These are phyloP conservation scores for Sebastes nivosus DNA, from an alignment of 2,797 vertebrate species.

Conservation along the genomic window DNA sequence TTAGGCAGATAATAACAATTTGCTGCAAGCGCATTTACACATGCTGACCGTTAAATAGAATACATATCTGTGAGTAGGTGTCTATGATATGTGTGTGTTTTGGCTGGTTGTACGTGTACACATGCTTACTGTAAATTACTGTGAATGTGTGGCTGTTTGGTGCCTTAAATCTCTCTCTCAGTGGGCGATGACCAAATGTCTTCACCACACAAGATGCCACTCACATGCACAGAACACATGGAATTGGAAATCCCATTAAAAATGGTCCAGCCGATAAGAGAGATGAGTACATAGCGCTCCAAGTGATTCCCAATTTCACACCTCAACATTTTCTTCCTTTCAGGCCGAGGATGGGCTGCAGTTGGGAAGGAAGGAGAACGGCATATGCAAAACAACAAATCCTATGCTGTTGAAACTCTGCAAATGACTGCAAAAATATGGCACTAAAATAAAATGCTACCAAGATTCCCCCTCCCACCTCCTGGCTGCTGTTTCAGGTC, in stretches of 20 bases:
- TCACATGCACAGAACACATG: constrained; percentile 37
- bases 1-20: not conserved
- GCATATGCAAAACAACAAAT: constrained; percentile 14
- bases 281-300: constrained; percentile 53
- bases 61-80: not conserved
- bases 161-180: constrained; percentile 33
- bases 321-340: constrained; percentile 48
- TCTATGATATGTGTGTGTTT: not conserved
- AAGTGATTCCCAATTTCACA: constrained; percentile 76
- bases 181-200: constrained; percentile 38
- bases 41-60: not conserved
- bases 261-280: constrained; percentile 66
- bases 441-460: not conserved
- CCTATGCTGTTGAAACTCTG: not conserved
- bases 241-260: constrained; percentile 74
- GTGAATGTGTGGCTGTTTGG: not conserved
- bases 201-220: constrained; percentile 53
- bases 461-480: not conserved
- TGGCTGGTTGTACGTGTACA: not conserved
- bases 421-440: not conserved
- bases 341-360: not conserved
- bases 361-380: constrained; percentile 1
- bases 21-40: not conserved
- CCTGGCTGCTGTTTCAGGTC: not conserved
- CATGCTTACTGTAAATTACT: not conserved